Conservation (phyloP, 1,140 invertebrate genomes). For the Subanguina moxae region DNA sequence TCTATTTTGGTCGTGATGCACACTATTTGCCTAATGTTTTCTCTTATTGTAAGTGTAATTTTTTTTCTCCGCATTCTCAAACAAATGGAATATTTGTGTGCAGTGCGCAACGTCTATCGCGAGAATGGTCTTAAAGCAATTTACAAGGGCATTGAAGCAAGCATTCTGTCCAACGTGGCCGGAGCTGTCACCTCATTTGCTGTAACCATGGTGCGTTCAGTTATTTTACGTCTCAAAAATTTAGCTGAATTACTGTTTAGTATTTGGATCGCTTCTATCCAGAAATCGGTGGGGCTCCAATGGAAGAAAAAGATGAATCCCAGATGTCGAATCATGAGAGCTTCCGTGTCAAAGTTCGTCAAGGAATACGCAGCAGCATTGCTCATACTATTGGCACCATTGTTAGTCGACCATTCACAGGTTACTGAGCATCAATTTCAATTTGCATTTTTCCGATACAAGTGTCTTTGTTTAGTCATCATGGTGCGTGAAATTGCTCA, state of each 20-base stretch:
- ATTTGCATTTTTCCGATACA: neutral
- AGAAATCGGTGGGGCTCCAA: conserved; percentile 45
- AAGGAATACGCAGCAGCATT: conserved; percentile 45
- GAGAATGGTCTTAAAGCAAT: conserved; percentile 33
- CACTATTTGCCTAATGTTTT: conserved; percentile 55
- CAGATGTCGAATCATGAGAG: conserved; percentile 39
- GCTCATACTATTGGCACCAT: conserved; percentile 31
- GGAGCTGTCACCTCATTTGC: conserved; percentile 18
- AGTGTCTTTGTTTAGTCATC: conserved; percentile 35
- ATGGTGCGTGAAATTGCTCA: conserved; percentile 56
- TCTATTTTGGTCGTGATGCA: conserved; percentile 47
- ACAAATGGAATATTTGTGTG: neutral
- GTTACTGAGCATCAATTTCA: conserved; percentile 16
- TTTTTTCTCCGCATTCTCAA: conserved; percentile 16
- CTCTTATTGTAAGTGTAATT: conserved; percentile 29
- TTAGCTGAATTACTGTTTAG: conserved; percentile 14
- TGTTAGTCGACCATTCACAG: conserved; percentile 37
- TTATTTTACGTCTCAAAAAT: neutral
- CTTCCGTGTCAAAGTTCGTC: conserved; percentile 39
- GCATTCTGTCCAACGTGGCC: conserved; percentile 21
- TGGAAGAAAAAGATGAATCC: conserved; percentile 41
- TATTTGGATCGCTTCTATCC: conserved; percentile 53
- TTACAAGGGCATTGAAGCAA: conserved; percentile 40
- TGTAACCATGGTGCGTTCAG: conserved; percentile 14
- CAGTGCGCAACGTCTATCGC: conserved; percentile 38